Base-by-base conservation (phyloP, 2,113 vertebrate genomes). In the Sceloporus tristichus region DNA sequence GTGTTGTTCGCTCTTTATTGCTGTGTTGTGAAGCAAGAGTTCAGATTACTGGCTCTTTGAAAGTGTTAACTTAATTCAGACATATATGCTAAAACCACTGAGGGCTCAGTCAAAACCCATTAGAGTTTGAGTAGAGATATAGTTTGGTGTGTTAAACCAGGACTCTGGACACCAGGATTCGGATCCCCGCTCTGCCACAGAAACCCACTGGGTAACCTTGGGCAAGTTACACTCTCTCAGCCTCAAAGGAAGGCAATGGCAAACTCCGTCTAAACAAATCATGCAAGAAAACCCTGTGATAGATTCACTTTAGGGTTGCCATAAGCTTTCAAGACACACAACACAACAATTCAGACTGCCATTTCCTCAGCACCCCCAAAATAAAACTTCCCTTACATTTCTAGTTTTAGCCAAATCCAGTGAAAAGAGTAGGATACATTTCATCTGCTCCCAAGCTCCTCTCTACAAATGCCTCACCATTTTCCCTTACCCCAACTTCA, bases 31-130 rank as follows among this genome's bases (percentile, higher is more conserved):
- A 48, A 48, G 48, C 5, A 7, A 48, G 48, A 48, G 48, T 48
- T 59, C 56, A 77, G 71, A 92, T 92, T 90, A 93, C 83, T 83
- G 88, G 86, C 87, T 88, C 90, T 2, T 85, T 88, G 85, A 21
- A 91, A 86, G 89, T 1, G 86, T 91, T 94, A 93, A 93, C 94
- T 94, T 85, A 95, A 94, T 94, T 93, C 16, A 9, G 40, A 92
- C 78, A 65, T 53, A 0, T 53, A 0, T 27, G 85, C 34, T 5
- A 76, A 93, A 93, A 88, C 92, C 91, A 3, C 94, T 93, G 90
- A 93, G 92, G 91, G 93, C 93, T 93, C 94, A 85, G 80, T 65
- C 29, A 85, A 87, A 90, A 91, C 78, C 88, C 87, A 8, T 53
- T 53, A 34, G 62, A 79, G 38, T 1, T 13, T 68, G 68, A 87